A percentile compares a stretch with the other conserved stretches of the same genome.
phyloP scores from a whole-genome alignment of 2,113 vertebrate genomes.

The Nycticebus coucang region DNA sequence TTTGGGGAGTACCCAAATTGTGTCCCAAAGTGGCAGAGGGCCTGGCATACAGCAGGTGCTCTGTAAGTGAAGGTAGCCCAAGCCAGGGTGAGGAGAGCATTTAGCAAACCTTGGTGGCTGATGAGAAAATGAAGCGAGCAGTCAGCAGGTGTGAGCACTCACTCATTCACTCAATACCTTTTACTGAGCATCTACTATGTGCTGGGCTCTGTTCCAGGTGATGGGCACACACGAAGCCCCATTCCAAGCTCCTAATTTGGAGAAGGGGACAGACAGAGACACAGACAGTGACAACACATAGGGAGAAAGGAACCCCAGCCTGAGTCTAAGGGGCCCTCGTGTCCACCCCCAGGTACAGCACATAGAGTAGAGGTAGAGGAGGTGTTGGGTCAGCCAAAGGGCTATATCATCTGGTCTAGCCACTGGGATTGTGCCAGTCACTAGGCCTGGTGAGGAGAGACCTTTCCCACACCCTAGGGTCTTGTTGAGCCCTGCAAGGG shows the following conservation, averaged over 20 bases:
- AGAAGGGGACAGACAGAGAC: not conserved
- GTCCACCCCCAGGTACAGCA: accelerated
- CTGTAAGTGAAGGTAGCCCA: not conserved
- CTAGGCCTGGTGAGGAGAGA: not conserved
- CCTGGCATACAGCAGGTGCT: not conserved
- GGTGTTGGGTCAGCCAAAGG: not conserved
- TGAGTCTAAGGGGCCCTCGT: not conserved
- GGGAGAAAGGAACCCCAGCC: not conserved
- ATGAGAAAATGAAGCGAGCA: too few species aligned
- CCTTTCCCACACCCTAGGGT: not conserved
- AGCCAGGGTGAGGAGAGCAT: accelerated
- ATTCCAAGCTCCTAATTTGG: not conserved
- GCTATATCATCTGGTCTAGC: not conserved
- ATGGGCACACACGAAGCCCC: not conserved
- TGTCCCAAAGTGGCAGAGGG: accelerated
- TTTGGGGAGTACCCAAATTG: accelerated
- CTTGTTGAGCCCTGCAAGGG: not conserved
- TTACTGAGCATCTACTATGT: not conserved
- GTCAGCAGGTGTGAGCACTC: not conserved
- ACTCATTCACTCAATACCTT: not conserved
- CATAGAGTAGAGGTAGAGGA: not conserved
- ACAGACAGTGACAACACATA: not conserved
- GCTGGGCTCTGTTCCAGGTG: not conserved
- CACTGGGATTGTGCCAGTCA: not conserved
- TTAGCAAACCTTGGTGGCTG: not conserved